Conservation (phyloP, 2,113 vertebrate species). For the Stictonetta naevosa region DNA sequence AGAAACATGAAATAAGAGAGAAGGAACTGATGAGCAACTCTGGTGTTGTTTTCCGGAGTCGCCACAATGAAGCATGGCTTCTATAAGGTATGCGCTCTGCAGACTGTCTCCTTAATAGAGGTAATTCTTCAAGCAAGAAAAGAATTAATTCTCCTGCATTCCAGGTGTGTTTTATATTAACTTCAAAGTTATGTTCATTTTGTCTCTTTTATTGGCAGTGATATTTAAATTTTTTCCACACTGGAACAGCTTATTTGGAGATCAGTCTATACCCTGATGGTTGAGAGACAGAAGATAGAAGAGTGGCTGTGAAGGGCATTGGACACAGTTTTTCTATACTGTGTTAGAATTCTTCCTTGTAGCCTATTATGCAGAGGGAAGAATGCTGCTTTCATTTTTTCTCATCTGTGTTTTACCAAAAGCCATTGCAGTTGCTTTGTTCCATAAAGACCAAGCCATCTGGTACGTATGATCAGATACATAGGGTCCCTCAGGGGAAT, state of each 20-base stretch:
- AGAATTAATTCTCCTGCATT: not conserved
- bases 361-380: not conserved
- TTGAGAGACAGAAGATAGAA: not conserved
- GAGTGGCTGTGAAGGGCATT: not conserved
- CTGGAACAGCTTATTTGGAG: not conserved
- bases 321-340: not conserved
- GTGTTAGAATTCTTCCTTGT: not conserved
- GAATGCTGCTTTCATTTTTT: not conserved
- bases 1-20: not conserved
- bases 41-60: not conserved
- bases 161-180: not conserved
- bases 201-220: not conserved
- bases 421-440: not conserved
- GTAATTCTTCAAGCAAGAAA: not conserved
- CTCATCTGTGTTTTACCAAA: not conserved
- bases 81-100: not conserved
- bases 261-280: not conserved
- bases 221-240: not conserved
- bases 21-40: not conserved
- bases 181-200: not conserved
- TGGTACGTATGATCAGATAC: not conserved
- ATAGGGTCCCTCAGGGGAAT: not conserved
- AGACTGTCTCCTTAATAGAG: not conserved
- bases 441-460: slow-evolving; percentile 41
- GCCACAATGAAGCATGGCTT: not conserved